Conservation (phyloP, 2,113 vertebrate genomes). For the Serinus canaria region DNA sequence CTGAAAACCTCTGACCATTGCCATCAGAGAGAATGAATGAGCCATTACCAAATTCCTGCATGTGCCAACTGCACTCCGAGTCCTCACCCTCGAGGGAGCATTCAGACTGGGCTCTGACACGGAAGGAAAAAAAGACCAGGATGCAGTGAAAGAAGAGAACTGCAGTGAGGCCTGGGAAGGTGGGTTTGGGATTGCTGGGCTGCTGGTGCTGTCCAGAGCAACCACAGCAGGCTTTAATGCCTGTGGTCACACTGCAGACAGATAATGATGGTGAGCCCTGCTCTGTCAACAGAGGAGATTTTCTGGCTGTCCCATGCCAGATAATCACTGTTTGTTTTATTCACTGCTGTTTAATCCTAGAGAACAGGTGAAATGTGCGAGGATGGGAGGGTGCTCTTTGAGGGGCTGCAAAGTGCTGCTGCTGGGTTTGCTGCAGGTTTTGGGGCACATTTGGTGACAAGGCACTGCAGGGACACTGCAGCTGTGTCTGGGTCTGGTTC, state of each 20-base stretch:
- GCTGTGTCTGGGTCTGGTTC: no score
- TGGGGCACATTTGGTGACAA: neutral
- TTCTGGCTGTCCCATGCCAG: neutral
- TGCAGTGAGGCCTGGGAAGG: neutral
- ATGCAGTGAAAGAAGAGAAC: neutral
- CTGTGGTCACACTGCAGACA: neutral
- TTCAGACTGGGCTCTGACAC: neutral
- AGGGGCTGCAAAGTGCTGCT: neutral
- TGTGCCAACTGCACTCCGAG: neutral
- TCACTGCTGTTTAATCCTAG: neutral
- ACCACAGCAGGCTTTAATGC: neutral
- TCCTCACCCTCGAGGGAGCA: neutral
- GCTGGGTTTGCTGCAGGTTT: neutral
- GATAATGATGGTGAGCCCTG: neutral
- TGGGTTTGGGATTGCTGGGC: neutral
- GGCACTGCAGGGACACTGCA: no score
- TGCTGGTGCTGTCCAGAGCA: neutral
- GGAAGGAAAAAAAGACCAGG: neutral
- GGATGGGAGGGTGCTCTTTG: neutral
- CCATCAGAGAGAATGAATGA: neutral
- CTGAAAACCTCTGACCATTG: neutral
- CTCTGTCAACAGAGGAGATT: neutral
- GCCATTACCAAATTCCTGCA: neutral
- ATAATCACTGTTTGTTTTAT: neutral
- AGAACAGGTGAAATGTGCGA: rapidly evolving